phyloP scores from a whole-genome alignment of 1,140 invertebrate genomes.

The Drosophila lini region DNA sequence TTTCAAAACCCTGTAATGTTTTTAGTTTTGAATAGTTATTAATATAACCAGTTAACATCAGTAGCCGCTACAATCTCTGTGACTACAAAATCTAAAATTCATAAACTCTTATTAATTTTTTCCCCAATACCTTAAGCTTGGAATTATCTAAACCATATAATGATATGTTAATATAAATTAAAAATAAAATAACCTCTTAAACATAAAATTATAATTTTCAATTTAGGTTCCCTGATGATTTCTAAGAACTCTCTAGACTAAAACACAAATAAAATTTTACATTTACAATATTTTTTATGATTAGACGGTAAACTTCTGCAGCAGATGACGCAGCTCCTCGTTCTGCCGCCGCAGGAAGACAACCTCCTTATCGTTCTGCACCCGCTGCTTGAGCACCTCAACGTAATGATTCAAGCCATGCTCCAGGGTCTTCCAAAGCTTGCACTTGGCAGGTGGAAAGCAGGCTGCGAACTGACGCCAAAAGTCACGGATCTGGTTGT shows the following conservation, averaged over 20 bases:
- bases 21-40: no score
- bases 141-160: not conserved
- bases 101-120: not conserved
- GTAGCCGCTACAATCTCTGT: no score
- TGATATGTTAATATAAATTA: no score
- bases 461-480: conserved; percentile 76
- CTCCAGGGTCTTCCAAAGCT: conserved; percentile 86
- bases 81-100: no score
- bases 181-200: not conserved
- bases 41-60: no score
- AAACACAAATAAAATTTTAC: conserved; percentile 3
- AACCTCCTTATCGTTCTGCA: conserved; percentile 85
- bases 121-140: not conserved
- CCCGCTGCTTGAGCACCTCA: conserved; percentile 85
- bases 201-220: not conserved
- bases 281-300: not conserved
- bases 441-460: conserved; percentile 84
- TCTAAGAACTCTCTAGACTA: no score
- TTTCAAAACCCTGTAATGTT: no score
- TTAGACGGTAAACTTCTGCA: conserved; percentile 80
- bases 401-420: conserved; percentile 86
- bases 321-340: conserved; percentile 85
- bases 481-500: conserved; percentile 50
- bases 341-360: conserved; percentile 85
- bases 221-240: no score